Conservation (phyloP, 2,797 vertebrate species). For the Clarias platycephalus region DNA sequence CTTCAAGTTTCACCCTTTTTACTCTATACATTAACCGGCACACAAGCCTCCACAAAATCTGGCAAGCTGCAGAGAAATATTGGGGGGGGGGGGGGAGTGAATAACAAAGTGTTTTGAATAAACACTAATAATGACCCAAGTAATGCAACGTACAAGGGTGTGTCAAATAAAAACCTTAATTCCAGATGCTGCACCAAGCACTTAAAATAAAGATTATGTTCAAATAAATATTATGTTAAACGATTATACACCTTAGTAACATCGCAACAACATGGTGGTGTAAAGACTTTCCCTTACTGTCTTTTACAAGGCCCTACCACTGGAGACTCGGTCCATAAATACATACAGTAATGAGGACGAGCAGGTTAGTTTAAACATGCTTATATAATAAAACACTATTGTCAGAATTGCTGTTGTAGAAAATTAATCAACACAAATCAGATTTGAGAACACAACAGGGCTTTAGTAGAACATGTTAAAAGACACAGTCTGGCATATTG, state of each 20-base stretch:
- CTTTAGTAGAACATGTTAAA: not conserved
- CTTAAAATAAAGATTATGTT: not conserved
- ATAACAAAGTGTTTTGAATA: not conserved
- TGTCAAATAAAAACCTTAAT: not conserved
- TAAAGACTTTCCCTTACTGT: not conserved
- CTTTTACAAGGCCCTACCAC: not conserved
- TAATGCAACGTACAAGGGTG: not conserved
- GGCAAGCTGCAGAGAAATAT: slow-evolving; percentile 73
- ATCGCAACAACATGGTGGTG: not conserved
- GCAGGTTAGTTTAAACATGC: not conserved
- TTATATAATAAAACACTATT: not conserved
- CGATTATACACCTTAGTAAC: not conserved
- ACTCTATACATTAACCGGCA: slow-evolving; percentile 94
- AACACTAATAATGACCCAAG: not conserved
- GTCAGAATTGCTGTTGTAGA: not conserved
- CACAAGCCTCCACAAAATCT: slow-evolving; percentile 74
- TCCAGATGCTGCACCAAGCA: not conserved
- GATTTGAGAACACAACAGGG: not conserved
- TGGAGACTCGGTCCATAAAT: not conserved
- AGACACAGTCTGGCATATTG: not conserved
- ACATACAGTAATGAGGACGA: not conserved
- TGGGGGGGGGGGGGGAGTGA: slow-evolving; percentile 41
- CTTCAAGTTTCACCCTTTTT: slow-evolving; percentile 93
- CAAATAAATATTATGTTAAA: too few species aligned
- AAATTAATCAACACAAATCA: not conserved